Evolutionary conservation across 2,888 invertebrate genomes (phyloP), one percentile per base, ranked within the genome.

Genomic region (Andrena minutula): DNA sequence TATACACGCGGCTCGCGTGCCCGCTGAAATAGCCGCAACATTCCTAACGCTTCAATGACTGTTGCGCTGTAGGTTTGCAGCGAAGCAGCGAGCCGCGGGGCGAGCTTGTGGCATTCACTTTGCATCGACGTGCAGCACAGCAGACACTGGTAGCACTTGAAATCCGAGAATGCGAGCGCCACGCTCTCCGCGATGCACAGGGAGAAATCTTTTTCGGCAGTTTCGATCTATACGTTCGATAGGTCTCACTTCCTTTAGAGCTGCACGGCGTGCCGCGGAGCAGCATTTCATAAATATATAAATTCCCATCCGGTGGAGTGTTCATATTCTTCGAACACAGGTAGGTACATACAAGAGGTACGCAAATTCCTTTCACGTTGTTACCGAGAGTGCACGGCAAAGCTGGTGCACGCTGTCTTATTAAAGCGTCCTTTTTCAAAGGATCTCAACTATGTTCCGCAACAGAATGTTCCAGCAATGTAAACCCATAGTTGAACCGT

Each of bases 21-120:
- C 1, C 0, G 30, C 16, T 2, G 66, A 28, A 78, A 75, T 69
- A 53, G 41, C 12, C 32, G 7, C 26, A 20, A 47, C 56, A 63
- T 64, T 72, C 61, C 56, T 47, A 63, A 72, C 16, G 30, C 23
- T 47, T 53, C 47, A 10, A 32, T 32, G 76, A 75, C 41, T 49
- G 47, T 47, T 49, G 20, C 68, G 75, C 41, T 66, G 66, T 53
- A 60, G n/a, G 51, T 20, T 51, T 2, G 51, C 47, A 20, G 10
- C 28, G 49, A 20, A 7, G 30, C 20, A 30, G 7, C 66, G 32
- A 20, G 20, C 23, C 30, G 16, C 20, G 20, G 23, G 23, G 53
- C 49, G 23, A 35, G 68, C 32, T 68, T 60, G 53, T 4, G 32
- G 68, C 23, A 53, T 68, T 53, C 56, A 32, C 35, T 35, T 10